Evolutionary conservation across 2,888 invertebrate species (phyloP), one percentile per base, ranked within the genome.

Genomic region (Octonoba sinensis): DNA sequence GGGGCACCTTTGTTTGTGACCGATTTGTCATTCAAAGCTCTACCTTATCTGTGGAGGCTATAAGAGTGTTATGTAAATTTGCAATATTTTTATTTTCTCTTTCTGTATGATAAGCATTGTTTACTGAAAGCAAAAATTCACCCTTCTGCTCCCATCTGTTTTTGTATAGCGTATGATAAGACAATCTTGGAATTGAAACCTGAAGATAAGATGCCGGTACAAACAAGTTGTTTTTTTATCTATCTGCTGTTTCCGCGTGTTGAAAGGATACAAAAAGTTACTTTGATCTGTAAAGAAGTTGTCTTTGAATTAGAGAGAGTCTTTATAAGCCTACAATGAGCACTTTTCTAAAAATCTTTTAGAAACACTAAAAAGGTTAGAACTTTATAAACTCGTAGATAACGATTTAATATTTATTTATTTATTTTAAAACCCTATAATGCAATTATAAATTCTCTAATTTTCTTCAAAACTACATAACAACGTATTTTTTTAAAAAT

Each of bases 41-140:
- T 62, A 18, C 18, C 62, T 62, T 70, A 77, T 77, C 77, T 24
- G 4, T 20, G 18, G 46, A 77, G 70, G 56, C 65, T 54, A 54
- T 65, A 69, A 64, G 64, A 76, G 77, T 70, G 77, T 65, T 69
- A 70, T 77, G 77, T 64, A 77, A 77, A 77, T 70, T 77, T 77
- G 64, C 64, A 70, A 70, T 77, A 77, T 77, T 77, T 77, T 77
- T 77, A 77, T 77, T 77, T 77, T 77, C 70, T 70, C 57, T 77
- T 70, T 64, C 15, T 64, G 20, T n/a, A 51, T 46, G 76, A 77
- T 77, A 77, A 76, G 70, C 54, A 70, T 77, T 77, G 70, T 77
- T 77, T 70, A 77, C 77, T 57, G 56, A 77, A 77, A 77, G 77
- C 70, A 77, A 77, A 77, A 77, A 77, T 77, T 51, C 62, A 77